Evolutionary conservation across 2,888 invertebrate species (phyloP), one percentile per base, ranked within the genome.

Genomic region (Pollenia angustigena): DNA sequence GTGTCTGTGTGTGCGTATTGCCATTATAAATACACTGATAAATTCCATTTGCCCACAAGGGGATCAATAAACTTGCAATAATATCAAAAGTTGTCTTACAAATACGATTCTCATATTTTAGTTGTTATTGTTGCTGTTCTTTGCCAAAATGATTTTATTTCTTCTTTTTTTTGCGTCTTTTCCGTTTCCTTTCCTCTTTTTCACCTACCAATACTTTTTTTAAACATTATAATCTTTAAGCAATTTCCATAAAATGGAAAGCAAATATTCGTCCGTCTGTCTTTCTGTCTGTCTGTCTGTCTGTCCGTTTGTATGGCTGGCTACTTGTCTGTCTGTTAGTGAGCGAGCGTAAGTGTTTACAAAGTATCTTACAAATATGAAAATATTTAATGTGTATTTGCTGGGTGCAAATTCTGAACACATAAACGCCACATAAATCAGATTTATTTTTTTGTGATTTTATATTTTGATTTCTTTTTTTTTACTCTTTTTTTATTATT

Each of bases 341-440:
- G 40, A 46, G 54, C 7, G 23, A 46, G 54, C 7, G 23, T 12
- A 40, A 56, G 62, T 81, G 16, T 62, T 50, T 74, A 42, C 74
- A 54, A 80, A 80, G 68, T 80, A 62, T 78, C 71, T 81, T 62
- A 56, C 48, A 68, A 84, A 86, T 88, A 79, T 75, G 80, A 78
- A 68, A 66, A 83, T 69, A 62, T 81, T 81, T 64, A 32, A 18
- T 56, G 56, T 40, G 46, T 56, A 79, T 86, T 81, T 85, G 71
- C 81, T 48, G 85, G 68, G 85, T 87, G 87, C 50, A 81, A 88
- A 88, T 88, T 87, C 85, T 50, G 85, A 79, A 86, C 88, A 89
- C 90, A 88, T 89, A 85, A 87, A 81, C 88, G 88, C 87, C 87
- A 88, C 89, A 92, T 91, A 92, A 91, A 92, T 92, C 91, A 90